Evolutionary conservation across 2,888 invertebrate genomes (phyloP).

Genomic region (Nomada flava): DNA sequence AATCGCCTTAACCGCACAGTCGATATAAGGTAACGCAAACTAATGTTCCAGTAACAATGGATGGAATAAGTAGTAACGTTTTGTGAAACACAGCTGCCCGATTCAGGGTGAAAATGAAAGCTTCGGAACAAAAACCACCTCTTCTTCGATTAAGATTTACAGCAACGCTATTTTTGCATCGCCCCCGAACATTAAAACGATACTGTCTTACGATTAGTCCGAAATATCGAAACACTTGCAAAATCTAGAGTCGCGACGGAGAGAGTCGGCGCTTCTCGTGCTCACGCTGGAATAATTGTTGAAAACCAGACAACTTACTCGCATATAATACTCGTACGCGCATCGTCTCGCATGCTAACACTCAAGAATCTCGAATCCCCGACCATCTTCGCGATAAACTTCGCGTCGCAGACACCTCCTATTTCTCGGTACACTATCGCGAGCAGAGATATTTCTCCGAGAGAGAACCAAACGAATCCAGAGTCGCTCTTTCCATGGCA

Average conservation of each 20-base stretch:
- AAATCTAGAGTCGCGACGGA: background rate
- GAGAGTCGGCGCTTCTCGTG: constrained; percentile 14
- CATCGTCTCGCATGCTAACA: background rate
- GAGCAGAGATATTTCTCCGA: background rate
- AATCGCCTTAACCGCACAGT: constrained; percentile 29
- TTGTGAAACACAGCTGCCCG: background rate
- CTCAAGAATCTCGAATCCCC: background rate
- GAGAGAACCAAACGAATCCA: background rate
- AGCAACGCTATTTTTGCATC: constrained; percentile 46
- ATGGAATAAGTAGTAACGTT: background rate
- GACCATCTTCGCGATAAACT: background rate
- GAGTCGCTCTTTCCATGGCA: constrained; percentile 7
- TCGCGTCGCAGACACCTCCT: background rate
- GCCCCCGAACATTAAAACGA: constrained; percentile 1
- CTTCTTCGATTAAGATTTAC: constrained; percentile 24
- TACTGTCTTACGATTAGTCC: constrained; percentile 7
- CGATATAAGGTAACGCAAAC: constrained; percentile 1
- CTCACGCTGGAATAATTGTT: constrained; percentile 5
- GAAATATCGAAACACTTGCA: background rate
- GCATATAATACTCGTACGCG: background rate
- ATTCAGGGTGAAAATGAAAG: constrained; percentile 6
- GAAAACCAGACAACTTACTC: background rate
- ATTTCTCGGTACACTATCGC: background rate
- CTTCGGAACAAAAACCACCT: background rate
- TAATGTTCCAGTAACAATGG: background rate